Evolutionary conservation across 2,113 vertebrate genomes (phyloP), one percentile per base, ranked within the genome.

Genomic region (Ornithorhynchus anatinus): DNA sequence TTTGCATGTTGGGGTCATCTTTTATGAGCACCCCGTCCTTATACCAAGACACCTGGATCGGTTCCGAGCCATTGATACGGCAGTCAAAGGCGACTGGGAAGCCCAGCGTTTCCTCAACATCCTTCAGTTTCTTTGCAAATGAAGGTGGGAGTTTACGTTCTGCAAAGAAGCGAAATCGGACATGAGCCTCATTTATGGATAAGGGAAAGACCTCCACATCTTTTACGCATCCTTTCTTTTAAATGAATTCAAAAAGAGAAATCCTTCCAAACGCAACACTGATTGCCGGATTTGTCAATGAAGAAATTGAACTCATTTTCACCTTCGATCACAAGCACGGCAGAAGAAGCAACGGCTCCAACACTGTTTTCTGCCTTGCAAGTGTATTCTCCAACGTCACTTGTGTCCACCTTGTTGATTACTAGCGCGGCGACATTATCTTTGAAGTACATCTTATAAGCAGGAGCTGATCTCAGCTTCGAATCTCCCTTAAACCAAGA

Each of bases 401-500:
- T 89, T 2, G 96, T 94, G 36, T 93, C 87, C 74, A 95, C 92
- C 19, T 94, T 95, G 73, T 90, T 96, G 83, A 99, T 95, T 66
- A 96, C 94, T 83, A 99, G 80, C 1, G 93, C 95, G 59, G 96
- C 97, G 25, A 95, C 69, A 1, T 97, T 98, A 85, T 96, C 97
- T 50, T 89, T 88, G 86, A 95, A 97, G 54, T 98, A 95, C 88
- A 99, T 92, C 91, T 90, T 98, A 65, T 95, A 98, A 69, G 92
- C 94, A 53, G 95, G 93, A 59, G 95, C 96, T 45, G 97, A 97
- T 50, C 97, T 92, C 48, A 99, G 92, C 71, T 98, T 99, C 22
- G 96, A 96, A 59, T 98, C 97, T 1, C 94, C 98, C 89, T 98
- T 99, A 82, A 97, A 99, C 98, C 98, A 99, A 53, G 97, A 95